Percentiles rank a stretch among this genome's conserved stretches.
Conservation (phyloP, 2,888 invertebrate genomes). For the Platerodrilus igneus region DNA sequence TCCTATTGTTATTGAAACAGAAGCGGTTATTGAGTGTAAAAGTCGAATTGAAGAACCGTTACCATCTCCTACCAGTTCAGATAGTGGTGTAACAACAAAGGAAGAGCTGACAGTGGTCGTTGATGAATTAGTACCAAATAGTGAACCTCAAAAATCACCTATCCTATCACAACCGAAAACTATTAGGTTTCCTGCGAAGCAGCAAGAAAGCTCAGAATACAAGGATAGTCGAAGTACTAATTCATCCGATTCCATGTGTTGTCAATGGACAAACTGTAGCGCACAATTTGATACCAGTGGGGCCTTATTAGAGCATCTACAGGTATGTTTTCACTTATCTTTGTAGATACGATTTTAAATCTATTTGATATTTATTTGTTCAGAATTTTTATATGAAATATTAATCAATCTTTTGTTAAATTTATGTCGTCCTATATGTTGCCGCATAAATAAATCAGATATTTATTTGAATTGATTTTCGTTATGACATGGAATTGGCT, state of each 20-base stretch:
- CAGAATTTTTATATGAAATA: too few species aligned
- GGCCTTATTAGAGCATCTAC: constrained; percentile 81
- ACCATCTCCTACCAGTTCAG: constrained; percentile 38
- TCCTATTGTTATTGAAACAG: constrained; percentile 35
- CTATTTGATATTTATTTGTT: too few species aligned
- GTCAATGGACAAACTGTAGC: constrained; percentile 80
- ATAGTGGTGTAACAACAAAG: constrained; percentile 41
- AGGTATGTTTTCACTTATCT: constrained; percentile 54
- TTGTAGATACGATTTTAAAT: too few species aligned
- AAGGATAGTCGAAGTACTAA: constrained; percentile 41
- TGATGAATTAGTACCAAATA: constrained; percentile 33
- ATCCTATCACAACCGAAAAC: constrained; percentile 78
- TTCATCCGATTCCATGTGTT: constrained; percentile 49
- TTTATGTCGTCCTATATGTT: too few species aligned
- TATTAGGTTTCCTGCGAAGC: constrained; percentile 69
- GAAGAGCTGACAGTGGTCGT: constrained; percentile 40
- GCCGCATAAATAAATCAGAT: too few species aligned
- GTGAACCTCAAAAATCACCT: constrained; percentile 59
- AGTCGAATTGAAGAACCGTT: constrained; percentile 29
- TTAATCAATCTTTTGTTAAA: too few species aligned
- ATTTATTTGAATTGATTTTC: too few species aligned
- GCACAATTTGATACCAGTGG: constrained; percentile 73
- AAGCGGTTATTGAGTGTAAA: constrained; percentile 47
- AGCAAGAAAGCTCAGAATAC: constrained; percentile 39
- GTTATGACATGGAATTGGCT: too few species aligned